Percentiles rank a stretch among this genome's conserved stretches.
These are phyloP conservation scores for Calephelis perditalis DNA, from an alignment of 2,888 invertebrate species.

Conservation along the genomic window DNA sequence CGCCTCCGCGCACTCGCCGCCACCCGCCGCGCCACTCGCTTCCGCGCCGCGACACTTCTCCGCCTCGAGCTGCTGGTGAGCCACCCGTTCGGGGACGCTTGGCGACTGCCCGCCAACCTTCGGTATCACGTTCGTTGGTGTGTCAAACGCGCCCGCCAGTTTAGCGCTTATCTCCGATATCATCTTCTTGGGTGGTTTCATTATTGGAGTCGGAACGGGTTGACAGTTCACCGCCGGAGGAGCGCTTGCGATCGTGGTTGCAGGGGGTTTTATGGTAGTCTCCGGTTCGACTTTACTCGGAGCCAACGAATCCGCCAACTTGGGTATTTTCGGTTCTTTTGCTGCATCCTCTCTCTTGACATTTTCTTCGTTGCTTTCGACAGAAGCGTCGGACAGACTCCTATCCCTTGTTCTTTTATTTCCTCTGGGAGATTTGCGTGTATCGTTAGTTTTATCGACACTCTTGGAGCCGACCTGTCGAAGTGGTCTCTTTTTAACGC, in stretches of 20 bases:
- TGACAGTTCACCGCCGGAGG: constrained; percentile 21
- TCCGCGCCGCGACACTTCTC: constrained; percentile 18
- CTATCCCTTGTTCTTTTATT: constrained; percentile 80
- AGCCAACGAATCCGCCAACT: constrained; percentile 28
- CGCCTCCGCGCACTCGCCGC: constrained; percentile 33
- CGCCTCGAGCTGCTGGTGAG: constrained; percentile 22
- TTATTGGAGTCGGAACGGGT: constrained; percentile 49
- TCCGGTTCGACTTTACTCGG: constrained; percentile 39
- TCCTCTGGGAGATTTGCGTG: constrained; percentile 82
- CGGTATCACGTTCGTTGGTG: constrained; percentile 38
- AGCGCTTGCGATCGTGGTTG: constrained; percentile 23
- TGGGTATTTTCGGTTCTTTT: constrained; percentile 49
- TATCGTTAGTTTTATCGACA: constrained; percentile 51
- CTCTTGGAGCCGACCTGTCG: constrained; percentile 70
- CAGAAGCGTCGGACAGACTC: constrained; percentile 81
- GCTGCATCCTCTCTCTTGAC: constrained; percentile 47
- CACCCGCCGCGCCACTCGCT: constrained; percentile 32
- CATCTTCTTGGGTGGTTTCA: constrained; percentile 66
- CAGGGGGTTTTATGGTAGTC: constrained; percentile 18
- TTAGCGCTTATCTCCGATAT: constrained; percentile 66
- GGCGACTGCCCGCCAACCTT: constrained; percentile 28
- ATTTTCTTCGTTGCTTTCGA: constrained; percentile 79
- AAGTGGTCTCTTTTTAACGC: constrained; percentile 73
- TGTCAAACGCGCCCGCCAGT: constrained; percentile 55
- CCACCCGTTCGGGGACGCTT: constrained; percentile 25